Base-by-base conservation (phyloP, 2,888 invertebrate species). In the Drosophila melanosoma region DNA sequence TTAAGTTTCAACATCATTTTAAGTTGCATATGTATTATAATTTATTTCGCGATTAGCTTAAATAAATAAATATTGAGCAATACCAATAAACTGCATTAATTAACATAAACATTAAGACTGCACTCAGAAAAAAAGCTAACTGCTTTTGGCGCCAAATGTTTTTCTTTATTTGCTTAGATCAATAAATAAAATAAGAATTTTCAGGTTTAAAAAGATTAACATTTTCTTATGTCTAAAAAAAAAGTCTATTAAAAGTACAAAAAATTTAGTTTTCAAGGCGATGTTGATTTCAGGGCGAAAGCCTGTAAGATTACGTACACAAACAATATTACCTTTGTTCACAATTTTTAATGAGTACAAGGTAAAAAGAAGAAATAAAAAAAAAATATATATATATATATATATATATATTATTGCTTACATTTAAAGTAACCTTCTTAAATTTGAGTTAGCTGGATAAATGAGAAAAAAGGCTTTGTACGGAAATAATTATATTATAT, bases 1-100 rank as follows among this genome's bases (percentile, higher is more conserved):
- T 57, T 36, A 69, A 53, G 71, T 62, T 70, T 60, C 4, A 60
- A 56, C 52, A 11, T 26, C 7, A 26, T 38, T 56, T n/a, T 56
- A n/a, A 54, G 36, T 54, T 54, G 35, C 54, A 3, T 17, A 23
- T 11, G 35, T 11, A 8, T 26, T 36, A 54, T 54, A 54, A 36
- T 17, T 36, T 36, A 11, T 36, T 45, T 35, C 17, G 35, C 53
- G 35, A 11, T 11, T 36, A 54, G 23, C 23, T 10, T 11, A 11
- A 54, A 36, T 36, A 36, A 36, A 54, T 36, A 36, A 45, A 20
- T 12, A 45, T 7, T 45, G 1, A 42, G 12, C n/a, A 42, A 20
- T 40, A n/a, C 3, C 40, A 40, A n/a, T 40, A 17, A 40, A n/a
- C n/a, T n/a, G 10, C 4, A 40, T 20, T 20, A 20, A 11, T 42